Conservation (phyloP, 2,888 invertebrate species). For the Eubasilissa splendida region DNA sequence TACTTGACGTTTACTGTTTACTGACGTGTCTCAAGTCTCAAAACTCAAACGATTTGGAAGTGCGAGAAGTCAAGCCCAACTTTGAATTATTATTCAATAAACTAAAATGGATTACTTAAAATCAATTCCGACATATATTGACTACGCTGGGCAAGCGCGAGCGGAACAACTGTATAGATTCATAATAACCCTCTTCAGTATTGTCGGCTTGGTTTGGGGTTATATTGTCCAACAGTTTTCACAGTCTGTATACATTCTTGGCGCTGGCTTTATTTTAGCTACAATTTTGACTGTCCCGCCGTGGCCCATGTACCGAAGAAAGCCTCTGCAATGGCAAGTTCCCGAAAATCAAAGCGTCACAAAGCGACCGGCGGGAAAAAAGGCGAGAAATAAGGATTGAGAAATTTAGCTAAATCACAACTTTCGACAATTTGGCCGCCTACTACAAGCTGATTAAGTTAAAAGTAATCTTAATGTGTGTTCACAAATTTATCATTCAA, state of each 20-base stretch:
- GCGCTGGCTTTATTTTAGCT: slow-evolving; percentile 91
- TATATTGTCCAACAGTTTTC: slow-evolving; percentile 96
- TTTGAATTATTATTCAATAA: slow-evolving; percentile 10
- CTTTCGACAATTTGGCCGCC: neutral
- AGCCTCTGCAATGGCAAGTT: slow-evolving; percentile 91
- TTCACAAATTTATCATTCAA: neutral
- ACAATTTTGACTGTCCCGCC: slow-evolving; percentile 92
- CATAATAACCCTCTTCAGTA: slow-evolving; percentile 92
- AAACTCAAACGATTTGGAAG: neutral
- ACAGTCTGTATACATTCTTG: slow-evolving; percentile 93
- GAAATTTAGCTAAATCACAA: neutral
- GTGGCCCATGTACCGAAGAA: slow-evolving; percentile 95
- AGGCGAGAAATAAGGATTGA: slow-evolving; percentile 63
- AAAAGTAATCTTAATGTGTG: neutral
- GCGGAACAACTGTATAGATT: slow-evolving; percentile 92
- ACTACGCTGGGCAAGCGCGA: slow-evolving; percentile 91
- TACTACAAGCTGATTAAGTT: neutral
- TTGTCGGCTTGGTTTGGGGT: slow-evolving; percentile 93
- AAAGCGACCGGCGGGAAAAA: slow-evolving; percentile 50
- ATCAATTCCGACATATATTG: slow-evolving; percentile 73
- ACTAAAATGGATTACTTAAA: slow-evolving; percentile 68
- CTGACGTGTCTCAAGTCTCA: slow-evolving; percentile 40
- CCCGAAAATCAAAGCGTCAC: slow-evolving; percentile 46
- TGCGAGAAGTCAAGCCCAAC: neutral
- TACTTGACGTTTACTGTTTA: neutral